These are phyloP conservation scores for Leptura quadrifasciata DNA, from an alignment of 2,888 invertebrate species.

Conservation along the genomic window DNA sequence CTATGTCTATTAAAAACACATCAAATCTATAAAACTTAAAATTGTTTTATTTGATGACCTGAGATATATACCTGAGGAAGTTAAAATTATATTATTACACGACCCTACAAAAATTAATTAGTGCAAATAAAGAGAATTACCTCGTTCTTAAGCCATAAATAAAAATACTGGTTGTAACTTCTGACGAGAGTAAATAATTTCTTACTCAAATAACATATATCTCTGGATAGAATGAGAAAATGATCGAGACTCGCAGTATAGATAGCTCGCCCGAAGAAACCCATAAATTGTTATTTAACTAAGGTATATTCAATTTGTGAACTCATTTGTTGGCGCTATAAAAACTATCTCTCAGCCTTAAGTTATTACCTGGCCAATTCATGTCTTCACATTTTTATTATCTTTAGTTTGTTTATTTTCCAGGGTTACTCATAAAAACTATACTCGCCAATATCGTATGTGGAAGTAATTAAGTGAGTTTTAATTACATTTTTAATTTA, in stretches of 20 bases:
- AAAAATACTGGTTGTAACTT: slow-evolving; percentile 36
- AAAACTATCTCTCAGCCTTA: slow-evolving; percentile 52
- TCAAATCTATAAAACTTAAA: too few species aligned
- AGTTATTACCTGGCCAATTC: slow-evolving; percentile 49
- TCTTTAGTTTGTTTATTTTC: slow-evolving; percentile 50
- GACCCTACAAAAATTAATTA: background rate
- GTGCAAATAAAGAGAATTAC: background rate
- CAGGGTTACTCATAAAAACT: slow-evolving; percentile 18
- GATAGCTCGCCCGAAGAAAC: slow-evolving; percentile 50
- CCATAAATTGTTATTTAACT: slow-evolving; percentile 60
- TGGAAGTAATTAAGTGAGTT: background rate
- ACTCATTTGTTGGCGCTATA: slow-evolving; percentile 61
- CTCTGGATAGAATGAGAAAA: slow-evolving; percentile 46
- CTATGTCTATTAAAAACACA: too few species aligned
- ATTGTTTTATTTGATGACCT: too few species aligned
- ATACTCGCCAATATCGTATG: background rate
- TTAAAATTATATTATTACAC: background rate
- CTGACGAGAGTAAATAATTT: slow-evolving; percentile 46
- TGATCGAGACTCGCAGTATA: slow-evolving; percentile 47
- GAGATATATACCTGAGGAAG: too few species aligned
- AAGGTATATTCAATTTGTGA: slow-evolving; percentile 62
- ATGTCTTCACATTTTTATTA: slow-evolving; percentile 51
- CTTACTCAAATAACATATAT: slow-evolving; percentile 47
- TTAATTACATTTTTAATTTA: background rate
- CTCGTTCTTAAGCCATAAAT: slow-evolving; percentile 22